Base-by-base conservation (phyloP, 2,113 vertebrate genomes). In the Microcebus ravelobensis region DNA sequence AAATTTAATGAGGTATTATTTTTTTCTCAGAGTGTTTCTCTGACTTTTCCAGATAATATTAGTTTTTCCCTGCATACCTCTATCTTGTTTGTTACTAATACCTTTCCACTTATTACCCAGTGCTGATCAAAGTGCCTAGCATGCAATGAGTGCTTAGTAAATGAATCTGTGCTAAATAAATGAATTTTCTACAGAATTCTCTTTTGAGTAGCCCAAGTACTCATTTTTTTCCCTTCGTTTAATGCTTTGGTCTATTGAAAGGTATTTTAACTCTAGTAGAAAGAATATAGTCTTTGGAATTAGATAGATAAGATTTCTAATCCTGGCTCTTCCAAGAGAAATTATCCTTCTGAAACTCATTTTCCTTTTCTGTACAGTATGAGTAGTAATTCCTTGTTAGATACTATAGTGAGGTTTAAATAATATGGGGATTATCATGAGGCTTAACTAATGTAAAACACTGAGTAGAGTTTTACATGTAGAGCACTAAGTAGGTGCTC, bases 331-430 rank as follows among this genome's bases (percentile, higher is more conserved):
- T 87, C 25, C 21, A 94, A 87, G 50, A 50, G 4, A 87, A n/a
- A 61, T 87, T 70, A 77, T 83, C 29, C 59, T 87, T 83, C 59
- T 94, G 42, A 67, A 59, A 59, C 81, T 87, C 29, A 91, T 1
- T 91, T 91, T 84, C 65, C 39, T 89, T 91, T 90, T 94, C 84
- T 92, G 2, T 90, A 86, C 42, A 95, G 8, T 79, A 15, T 79
- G 29, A 89, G n/a, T 73, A 91, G 79, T 91, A 86, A 86, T 93
- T 96, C 42, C n/a, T 83, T 84, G 23, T 73, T 92, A 52, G 1
- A 23, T 87, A 55, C 80, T 94, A 55, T 96, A 68, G 59, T 93
- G 71, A 85, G 36, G 5, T 65, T 80, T 82, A 93, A 91, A 23
- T 90, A 91, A 55, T 92, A 52, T 27, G 10, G 87, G 55, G 21